Evolutionary conservation across 2,797 vertebrate species (phyloP).

Genomic region (Propithecus perrieri): DNA sequence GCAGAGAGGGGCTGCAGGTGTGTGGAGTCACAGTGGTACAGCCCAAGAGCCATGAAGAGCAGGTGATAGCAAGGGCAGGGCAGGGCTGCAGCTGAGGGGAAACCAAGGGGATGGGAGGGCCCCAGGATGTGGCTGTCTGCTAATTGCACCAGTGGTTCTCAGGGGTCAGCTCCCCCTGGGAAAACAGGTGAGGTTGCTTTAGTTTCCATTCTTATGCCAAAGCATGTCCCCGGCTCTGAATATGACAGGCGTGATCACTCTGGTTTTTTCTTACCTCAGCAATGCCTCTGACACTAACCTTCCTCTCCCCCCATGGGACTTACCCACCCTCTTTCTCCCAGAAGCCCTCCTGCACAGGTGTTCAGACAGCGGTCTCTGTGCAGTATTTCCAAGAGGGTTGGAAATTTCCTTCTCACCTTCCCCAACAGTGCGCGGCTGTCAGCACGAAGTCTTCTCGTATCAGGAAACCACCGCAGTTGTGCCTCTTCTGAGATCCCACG

Average conservation of each 20-base stretch:
- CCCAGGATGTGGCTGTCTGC: not conserved
- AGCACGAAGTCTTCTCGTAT: slow-evolving; percentile 66
- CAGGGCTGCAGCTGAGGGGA: not conserved
- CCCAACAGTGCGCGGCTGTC: slow-evolving; percentile 66
- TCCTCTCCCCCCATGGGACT: not conserved
- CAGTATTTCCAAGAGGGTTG: not conserved
- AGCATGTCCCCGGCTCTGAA: too few species aligned
- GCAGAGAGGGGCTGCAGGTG: not conserved
- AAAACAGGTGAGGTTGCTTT: accelerated
- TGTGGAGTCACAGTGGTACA: not conserved
- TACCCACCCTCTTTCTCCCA: not conserved
- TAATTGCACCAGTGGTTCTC: not conserved
- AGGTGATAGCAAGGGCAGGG: not conserved
- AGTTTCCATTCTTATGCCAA: not conserved
- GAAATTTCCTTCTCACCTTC: slow-evolving; percentile 39
- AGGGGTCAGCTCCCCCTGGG: not conserved
- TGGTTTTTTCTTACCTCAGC: not conserved
- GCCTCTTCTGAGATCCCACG: accelerated
- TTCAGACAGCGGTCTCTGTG: not conserved
- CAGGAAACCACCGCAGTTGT: slow-evolving; percentile 61
- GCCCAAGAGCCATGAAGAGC: not conserved
- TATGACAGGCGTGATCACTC: not conserved
- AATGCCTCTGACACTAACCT: not conserved
- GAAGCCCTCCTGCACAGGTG: not conserved
- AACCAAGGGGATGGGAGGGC: not conserved